Conservation (phyloP, 1,140 invertebrate genomes). For the Platorchestia sp. region DNA sequence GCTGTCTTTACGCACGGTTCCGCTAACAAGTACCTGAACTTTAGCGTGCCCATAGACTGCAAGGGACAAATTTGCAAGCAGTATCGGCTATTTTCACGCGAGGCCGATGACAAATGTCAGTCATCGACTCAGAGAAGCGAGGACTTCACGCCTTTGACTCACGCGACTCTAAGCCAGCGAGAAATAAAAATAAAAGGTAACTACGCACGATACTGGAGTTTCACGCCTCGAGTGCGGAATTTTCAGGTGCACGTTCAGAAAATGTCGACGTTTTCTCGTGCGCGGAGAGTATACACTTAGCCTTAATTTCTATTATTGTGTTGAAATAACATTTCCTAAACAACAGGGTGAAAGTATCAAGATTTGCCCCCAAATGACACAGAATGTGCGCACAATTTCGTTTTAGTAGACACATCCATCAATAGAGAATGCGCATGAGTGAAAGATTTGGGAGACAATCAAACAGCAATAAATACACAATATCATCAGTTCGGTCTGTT, state of each 20-base stretch:
- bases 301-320: background rate
- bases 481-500: too few relatives aligned
- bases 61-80: background rate
- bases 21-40: background rate
- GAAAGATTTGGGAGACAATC: too few relatives aligned
- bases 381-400: background rate
- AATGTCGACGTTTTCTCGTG: background rate
- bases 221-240: background rate
- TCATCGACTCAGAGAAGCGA: background rate
- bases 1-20: background rate
- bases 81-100: background rate
- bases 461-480: too few relatives aligned
- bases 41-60: background rate
- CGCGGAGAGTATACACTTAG: too few relatives aligned
- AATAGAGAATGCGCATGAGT: background rate
- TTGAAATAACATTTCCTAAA: background rate
- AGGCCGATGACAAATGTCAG: constrained; percentile 6
- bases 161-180: background rate
- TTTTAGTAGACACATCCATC: background rate
- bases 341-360: background rate
- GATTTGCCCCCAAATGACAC: background rate
- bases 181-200: background rate
- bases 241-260: background rate
- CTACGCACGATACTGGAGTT: background rate
- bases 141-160: background rate